Evolutionary conservation across 2,113 vertebrate genomes (phyloP).

Genomic region (Pluvialis apricaria): DNA sequence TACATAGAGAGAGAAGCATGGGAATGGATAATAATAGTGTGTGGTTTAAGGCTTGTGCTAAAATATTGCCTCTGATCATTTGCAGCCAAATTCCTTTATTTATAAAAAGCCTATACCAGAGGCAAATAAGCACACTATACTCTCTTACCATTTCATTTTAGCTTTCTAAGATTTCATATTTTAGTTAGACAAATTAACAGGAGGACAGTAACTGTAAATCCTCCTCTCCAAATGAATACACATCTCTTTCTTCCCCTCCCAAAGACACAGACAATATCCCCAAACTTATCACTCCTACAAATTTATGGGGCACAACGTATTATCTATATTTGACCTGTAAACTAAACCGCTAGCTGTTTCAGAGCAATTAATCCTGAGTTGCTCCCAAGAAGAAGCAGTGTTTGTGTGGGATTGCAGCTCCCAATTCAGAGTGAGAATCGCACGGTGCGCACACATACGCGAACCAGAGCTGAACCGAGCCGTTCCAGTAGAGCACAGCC

Average conservation of each 20-base stretch:
- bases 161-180: neutral
- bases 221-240: neutral
- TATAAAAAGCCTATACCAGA: neutral
- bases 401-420: neutral
- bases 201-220: neutral
- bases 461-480: neutral
- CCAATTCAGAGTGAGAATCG: accelerated
- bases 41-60: neutral
- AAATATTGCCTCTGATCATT: neutral
- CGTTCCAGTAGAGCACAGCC: accelerated
- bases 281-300: neutral
- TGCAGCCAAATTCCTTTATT: neutral
- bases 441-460: accelerated
- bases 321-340: neutral
- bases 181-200: neutral
- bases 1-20: neutral
- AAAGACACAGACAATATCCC: neutral
- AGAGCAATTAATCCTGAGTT: neutral
- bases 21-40: neutral
- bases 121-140: neutral
- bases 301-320: neutral
- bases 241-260: neutral
- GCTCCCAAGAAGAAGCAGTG: neutral
- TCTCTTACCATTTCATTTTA: neutral
- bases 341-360: neutral